phyloP scores from a whole-genome alignment of 2,888 invertebrate genomes.

The Scotopteryx bipunctaria region DNA sequence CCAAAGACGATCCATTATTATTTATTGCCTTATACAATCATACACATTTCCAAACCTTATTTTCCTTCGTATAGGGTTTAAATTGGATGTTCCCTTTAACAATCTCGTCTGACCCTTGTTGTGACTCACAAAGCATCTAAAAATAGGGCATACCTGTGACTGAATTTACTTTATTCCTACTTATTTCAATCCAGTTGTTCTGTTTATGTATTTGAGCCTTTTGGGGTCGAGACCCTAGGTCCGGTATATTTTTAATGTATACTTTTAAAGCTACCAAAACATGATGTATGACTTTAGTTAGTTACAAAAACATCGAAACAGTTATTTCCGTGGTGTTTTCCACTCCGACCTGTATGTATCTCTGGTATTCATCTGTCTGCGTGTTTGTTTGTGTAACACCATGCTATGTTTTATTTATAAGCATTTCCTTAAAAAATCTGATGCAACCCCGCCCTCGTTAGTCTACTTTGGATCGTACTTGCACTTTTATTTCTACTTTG shows the following conservation, averaged over 20 bases:
- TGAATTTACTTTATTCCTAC: background rate
- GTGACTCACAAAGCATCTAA: conserved; percentile 69
- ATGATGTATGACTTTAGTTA: no score
- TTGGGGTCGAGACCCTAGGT: background rate
- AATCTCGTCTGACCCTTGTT: conserved; percentile 62
- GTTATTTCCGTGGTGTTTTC: conserved; percentile 40
- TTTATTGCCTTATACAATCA: conserved; percentile 75
- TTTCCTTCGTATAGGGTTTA: conserved; percentile 43
- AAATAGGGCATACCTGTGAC: conserved; percentile 53
- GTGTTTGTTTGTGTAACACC: conserved; percentile 41
- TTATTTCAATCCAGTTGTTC: background rate
- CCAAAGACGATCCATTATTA: conserved; percentile 78
- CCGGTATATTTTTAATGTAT: no score
- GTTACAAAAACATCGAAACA: conserved; percentile 16
- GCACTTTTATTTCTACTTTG: background rate
- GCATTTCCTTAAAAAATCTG: conserved; percentile 37
- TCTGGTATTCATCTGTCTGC: conserved; percentile 60
- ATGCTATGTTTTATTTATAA: conserved; percentile 41
- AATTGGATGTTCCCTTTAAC: conserved; percentile 46
- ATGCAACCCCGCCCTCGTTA: conserved; percentile 26
- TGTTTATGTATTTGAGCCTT: background rate
- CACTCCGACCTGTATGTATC: conserved; percentile 44
- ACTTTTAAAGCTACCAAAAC: no score
- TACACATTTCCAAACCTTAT: conserved; percentile 49
- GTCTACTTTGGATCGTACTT: background rate